A percentile compares a stretch with the other conserved stretches of the same genome.
These are phyloP conservation scores for Sphaerodactylus townsendi DNA, from an alignment of 2,113 vertebrate species.

Conservation along the genomic window DNA sequence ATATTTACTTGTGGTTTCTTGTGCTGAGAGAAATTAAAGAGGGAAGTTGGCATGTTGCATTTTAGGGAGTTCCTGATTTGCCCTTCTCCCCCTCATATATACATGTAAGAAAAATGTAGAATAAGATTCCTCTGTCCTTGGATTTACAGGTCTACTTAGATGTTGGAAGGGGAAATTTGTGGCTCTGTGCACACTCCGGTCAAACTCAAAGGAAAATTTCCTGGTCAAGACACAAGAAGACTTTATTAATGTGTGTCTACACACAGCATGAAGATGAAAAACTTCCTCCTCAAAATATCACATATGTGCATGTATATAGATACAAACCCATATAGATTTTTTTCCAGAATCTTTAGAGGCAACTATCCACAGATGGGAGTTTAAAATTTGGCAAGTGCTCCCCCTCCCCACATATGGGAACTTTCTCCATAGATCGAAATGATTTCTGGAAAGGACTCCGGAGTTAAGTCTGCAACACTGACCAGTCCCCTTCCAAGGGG, in stretches of 20 bases:
- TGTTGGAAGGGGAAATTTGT: not conserved
- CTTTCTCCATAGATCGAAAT: not conserved
- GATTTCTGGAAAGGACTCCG: not conserved
- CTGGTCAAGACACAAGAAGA: not conserved
- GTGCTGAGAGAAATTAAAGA: constrained; percentile 20
- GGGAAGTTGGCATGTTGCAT: not conserved
- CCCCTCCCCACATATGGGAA: too few species aligned
- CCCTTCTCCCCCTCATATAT: not conserved
- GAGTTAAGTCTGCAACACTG: not conserved
- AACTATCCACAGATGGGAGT: not conserved
- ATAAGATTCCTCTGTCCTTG: not conserved
- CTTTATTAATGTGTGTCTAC: not conserved
- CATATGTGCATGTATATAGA: too few species aligned
- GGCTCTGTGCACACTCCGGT: too few species aligned
- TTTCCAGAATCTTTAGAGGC: not conserved
- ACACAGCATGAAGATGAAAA: not conserved
- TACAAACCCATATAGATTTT: not conserved
- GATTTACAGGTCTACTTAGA: not conserved
- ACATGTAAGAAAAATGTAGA: not conserved
- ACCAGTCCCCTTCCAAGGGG: not conserved
- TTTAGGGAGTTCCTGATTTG: not conserved
- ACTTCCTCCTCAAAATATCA: not conserved
- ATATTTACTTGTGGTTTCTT: constrained; percentile 67
- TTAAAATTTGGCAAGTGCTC: not conserved
- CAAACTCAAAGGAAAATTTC: not conserved